Evolutionary conservation across 1,140 invertebrate genomes (phyloP), one percentile per base, ranked within the genome.

Genomic region (Metaphire vulgaris): DNA sequence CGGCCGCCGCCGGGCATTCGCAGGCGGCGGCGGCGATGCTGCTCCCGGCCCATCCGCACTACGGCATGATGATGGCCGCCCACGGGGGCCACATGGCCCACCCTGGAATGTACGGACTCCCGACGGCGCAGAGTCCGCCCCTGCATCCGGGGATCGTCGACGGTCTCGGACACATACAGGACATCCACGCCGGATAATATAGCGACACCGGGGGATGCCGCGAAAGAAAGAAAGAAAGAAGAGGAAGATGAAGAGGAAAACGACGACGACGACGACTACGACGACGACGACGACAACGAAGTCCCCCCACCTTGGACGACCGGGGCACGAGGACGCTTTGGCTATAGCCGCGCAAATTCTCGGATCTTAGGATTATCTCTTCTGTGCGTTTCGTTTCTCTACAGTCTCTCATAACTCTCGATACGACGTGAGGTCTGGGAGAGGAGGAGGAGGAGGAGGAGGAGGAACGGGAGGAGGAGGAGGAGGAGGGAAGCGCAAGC

Each of bases 11-110:
- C n/a, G 86, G 87, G 26, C 87, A 87, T 80, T 87, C n/a, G 67
- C 87, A 88, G 80, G n/a, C n/a, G n/a, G n/a, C n/a, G n/a, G n/a
- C n/a, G n/a, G 85, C 86, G 72, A 88, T 88, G 87, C 83, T 88
- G 64, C 85, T 88, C 34, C 87, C 87, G 0, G 87, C 86, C 56
- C 87, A 88, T 56, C 87, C 87, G 0, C 87, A 88, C 81, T 85
- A 87, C 77, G 66, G 33, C 77, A 86, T 86, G 84, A 87, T 87
- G 86, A 87, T 87, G 86, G 79, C 78, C 65, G 41, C 41, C 21
- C 41, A 56, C 41, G 84, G 82, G 86, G 86, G 84, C 79, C 85
- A 83, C 67, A 32, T 33, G 28, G 41, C 28, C 15, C 73, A 75
- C 41, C 77, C 77, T 26, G 69, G 73, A 28, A 78, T 78, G 77